Base-by-base conservation (phyloP, 2,113 vertebrate species). In the Prinia subflava region DNA sequence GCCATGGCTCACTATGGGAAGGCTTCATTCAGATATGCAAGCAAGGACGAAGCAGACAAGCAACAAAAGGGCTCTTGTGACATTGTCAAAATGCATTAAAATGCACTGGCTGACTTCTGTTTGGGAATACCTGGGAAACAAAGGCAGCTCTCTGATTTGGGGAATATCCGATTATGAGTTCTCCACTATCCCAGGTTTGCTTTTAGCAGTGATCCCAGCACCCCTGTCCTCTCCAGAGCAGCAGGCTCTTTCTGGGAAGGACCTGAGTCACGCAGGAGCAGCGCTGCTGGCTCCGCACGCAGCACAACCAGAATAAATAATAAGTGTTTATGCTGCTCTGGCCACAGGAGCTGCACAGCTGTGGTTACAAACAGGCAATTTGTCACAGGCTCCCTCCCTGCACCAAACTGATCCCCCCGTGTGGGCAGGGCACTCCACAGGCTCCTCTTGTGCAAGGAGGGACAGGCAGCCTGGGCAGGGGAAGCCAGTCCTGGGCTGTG, bases 1-100 rank as follows among this genome's bases (percentile, higher is more conserved):
- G 30, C 14, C 44, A 1, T 25, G 25, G 73, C 50, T 47, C 62
- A 24, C 21, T 37, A 68, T 42, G 76, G 70, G 65, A 94, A 94
- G 95, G 90, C 88, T 88, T 59, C 87, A 89, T 89, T 90, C 85
- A 39, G 22, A n/a, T 10, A 24, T 74, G 56, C 59, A 70, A 90
- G 73, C 89, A 88, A 93, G 83, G 96, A 91, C 49, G 2, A 71
- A 56, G 82, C 68, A 93, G 83, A 87, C 81, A 94, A 96, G 87
- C 88, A 88, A 96, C 79, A 64, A 94, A 91, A 83, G 30, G 79
- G 93, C 87, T 95, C 92, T 60, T 67, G 75, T 9, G 56, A 96
- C 89, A 95, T 92, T 83, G 95, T 78, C 92, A 96, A 89, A 92
- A 95, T 83, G 93, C 76, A 94, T 95, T 94, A 95, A 94, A 95